phyloP scores from a whole-genome alignment of 2,113 vertebrate genomes.

The Poecilia latipinna region DNA sequence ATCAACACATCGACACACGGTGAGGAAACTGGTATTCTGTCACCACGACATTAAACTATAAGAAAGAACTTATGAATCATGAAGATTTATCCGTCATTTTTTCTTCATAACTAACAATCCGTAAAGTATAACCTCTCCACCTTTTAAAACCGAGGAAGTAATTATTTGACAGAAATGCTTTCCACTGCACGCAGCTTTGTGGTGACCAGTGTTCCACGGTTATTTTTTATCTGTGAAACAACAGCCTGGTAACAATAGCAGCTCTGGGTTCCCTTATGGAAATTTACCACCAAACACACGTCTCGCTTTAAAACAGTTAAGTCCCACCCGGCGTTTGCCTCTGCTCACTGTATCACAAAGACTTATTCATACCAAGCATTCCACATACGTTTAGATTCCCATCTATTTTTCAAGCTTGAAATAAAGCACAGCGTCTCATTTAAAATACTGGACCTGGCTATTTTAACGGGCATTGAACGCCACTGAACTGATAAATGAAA shows the following conservation, averaged over 20 bases:
- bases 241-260: not conserved
- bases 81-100: not conserved
- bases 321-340: not conserved
- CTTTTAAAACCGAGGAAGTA: not conserved
- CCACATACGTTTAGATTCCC: not conserved
- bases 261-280: not conserved
- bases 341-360: not conserved
- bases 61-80: not conserved
- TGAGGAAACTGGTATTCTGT: not conserved
- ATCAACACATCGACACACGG: not conserved
- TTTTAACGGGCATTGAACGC: not conserved
- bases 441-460: not conserved
- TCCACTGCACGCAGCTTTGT: not conserved
- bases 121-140: not conserved
- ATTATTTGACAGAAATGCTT: not conserved
- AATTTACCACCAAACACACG: not conserved
- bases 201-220: not conserved
- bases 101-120: not conserved
- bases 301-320: not conserved
- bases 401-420: not conserved
- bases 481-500: not conserved
- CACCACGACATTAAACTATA: not conserved
- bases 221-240: not conserved
- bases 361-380: not conserved
- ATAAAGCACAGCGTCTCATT: not conserved